Evolutionary conservation across 2,797 vertebrate genomes (phyloP).

Genomic region (Limosa lapponica): DNA sequence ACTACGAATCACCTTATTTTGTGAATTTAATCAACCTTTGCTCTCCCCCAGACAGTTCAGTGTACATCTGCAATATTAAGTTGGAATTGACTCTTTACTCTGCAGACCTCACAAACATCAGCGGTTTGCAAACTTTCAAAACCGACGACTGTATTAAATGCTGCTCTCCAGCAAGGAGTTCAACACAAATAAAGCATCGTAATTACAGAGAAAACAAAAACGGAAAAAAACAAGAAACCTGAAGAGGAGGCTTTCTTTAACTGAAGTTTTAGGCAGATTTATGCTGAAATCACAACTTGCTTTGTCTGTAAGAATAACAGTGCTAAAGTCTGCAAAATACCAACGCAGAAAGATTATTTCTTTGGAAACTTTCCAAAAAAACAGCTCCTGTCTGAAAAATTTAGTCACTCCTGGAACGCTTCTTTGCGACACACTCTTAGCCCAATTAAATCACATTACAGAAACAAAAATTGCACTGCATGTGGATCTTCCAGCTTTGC

Average conservation of each 20-base stretch:
- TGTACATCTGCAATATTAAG: slow-evolving; percentile 56
- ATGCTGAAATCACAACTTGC: neutral
- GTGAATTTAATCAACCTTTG: slow-evolving; percentile 69
- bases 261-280: neutral
- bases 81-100: slow-evolving; percentile 28
- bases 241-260: neutral
- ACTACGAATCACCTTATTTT: slow-evolving; percentile 65
- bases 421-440: neutral
- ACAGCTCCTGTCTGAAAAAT: neutral
- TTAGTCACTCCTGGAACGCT: neutral
- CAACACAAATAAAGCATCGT: neutral
- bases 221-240: neutral
- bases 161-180: neutral
- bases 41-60: slow-evolving; percentile 49
- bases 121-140: neutral
- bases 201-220: neutral
- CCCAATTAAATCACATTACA: neutral
- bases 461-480: neutral
- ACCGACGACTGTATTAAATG: neutral
- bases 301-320: slow-evolving; percentile 8
- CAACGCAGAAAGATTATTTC: neutral
- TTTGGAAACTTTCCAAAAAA: neutral
- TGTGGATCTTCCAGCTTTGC: neutral
- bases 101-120: neutral
- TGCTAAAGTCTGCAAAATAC: neutral